Evolutionary conservation across 1,140 invertebrate genomes (phyloP).

Genomic region (Carcinoscorpius rotundicauda): DNA sequence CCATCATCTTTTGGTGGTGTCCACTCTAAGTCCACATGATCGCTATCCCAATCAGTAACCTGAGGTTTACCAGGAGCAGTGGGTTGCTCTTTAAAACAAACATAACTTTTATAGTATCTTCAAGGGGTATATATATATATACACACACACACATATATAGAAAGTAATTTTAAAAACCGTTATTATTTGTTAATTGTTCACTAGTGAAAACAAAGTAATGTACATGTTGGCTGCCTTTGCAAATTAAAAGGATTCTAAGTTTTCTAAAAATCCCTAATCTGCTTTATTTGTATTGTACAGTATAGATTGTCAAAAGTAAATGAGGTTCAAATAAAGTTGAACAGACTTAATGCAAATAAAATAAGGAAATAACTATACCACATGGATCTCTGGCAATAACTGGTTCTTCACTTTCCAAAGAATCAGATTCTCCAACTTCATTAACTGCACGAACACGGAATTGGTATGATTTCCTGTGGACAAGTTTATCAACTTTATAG

Average conservation of each 20-base stretch:
- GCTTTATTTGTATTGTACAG: too few relatives aligned
- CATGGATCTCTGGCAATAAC: slow-evolving; percentile 91
- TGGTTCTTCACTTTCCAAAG: slow-evolving; percentile 65
- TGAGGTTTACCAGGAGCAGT: slow-evolving; percentile 77
- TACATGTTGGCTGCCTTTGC: too few relatives aligned
- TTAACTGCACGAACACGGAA: slow-evolving; percentile 85
- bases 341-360: too few relatives aligned
- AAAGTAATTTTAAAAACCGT: too few relatives aligned
- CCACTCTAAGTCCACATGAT: slow-evolving; percentile 86
- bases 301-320: too few relatives aligned
- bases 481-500: slow-evolving; percentile 68
- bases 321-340: too few relatives aligned
- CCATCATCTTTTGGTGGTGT: slow-evolving; percentile 67
- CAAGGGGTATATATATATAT: too few relatives aligned
- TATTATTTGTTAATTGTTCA: too few relatives aligned
- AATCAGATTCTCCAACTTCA: slow-evolving; percentile 86
- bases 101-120: too few relatives aligned
- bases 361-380: slow-evolving; percentile 36
- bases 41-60: slow-evolving; percentile 82
- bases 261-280: too few relatives aligned
- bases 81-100: slow-evolving; percentile 71
- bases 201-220: too few relatives aligned
- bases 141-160: neutral
- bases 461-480: slow-evolving; percentile 85
- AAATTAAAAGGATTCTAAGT: too few relatives aligned